These are phyloP conservation scores for Enteromius trimaculatus DNA, from an alignment of 2,797 vertebrate genomes.

Conservation along the genomic window DNA sequence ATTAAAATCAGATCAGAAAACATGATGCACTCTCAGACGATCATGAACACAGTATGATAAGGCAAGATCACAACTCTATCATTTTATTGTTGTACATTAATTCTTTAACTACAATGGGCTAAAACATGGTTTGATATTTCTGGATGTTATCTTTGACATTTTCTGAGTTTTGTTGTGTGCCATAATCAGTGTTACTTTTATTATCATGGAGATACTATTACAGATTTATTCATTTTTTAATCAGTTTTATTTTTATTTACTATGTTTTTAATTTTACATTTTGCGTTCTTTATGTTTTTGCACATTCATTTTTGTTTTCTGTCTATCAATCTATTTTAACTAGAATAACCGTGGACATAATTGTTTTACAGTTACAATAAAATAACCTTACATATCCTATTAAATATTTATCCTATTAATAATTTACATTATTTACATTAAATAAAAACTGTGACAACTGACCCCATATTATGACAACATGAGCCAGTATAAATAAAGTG, in stretches of 20 bases:
- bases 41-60: neutral
- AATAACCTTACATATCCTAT: neutral
- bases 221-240: no score
- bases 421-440: no score
- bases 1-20: neutral
- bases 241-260: no score
- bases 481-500: neutral
- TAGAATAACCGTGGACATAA: neutral
- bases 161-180: neutral
- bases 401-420: no score
- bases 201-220: no score
- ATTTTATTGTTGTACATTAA: neutral
- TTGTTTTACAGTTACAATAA: neutral
- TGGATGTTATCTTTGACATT: neutral
- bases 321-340: neutral
- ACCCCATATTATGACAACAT: neutral
- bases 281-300: neutral
- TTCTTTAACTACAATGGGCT: neutral
- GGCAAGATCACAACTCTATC: neutral
- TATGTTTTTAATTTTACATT: no score
- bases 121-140: neutral
- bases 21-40: neutral
- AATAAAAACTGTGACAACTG: neutral
- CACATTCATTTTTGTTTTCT: no score
- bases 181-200: neutral